These are phyloP conservation scores for Orthonyx spaldingii DNA, from an alignment of 2,113 vertebrate genomes.

Conservation along the genomic window DNA sequence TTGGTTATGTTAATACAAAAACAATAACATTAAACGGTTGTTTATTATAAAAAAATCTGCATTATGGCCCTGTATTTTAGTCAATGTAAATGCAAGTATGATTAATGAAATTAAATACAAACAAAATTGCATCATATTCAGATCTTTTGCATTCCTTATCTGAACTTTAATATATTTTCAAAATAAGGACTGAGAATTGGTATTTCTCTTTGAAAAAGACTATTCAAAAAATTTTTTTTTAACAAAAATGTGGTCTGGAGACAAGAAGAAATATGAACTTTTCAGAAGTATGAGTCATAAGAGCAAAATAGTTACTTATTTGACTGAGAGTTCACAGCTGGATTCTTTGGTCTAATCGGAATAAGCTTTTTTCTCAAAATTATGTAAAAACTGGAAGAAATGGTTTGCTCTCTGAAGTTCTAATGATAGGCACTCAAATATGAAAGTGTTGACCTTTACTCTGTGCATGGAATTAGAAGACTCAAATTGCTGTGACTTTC, in stretches of 20 bases:
- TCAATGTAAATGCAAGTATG: not conserved
- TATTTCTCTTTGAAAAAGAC: not conserved
- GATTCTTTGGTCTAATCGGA: not conserved
- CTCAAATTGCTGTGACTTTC: not conserved
- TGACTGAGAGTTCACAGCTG: not conserved
- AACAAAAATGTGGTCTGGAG: not conserved
- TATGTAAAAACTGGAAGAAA: not conserved
- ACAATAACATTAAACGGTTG: not conserved
- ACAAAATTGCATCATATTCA: not conserved
- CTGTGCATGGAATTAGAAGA: not conserved
- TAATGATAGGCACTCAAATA: not conserved
- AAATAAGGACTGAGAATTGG: not conserved
- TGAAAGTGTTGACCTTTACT: not conserved
- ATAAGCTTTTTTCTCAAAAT: not conserved
- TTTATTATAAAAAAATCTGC: not conserved
- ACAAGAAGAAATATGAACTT: not conserved
- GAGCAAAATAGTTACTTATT: not conserved
- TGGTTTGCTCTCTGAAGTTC: not conserved
- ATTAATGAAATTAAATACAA: not conserved
- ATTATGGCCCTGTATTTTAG: not conserved
- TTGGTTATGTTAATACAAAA: not conserved
- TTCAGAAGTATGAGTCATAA: not conserved
- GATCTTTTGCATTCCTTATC: not conserved
- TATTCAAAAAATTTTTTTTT: not conserved
- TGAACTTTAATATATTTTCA: not conserved